These are phyloP conservation scores for Spheniscus mendiculus DNA, from an alignment of 2,113 vertebrate species.

Conservation along the genomic window DNA sequence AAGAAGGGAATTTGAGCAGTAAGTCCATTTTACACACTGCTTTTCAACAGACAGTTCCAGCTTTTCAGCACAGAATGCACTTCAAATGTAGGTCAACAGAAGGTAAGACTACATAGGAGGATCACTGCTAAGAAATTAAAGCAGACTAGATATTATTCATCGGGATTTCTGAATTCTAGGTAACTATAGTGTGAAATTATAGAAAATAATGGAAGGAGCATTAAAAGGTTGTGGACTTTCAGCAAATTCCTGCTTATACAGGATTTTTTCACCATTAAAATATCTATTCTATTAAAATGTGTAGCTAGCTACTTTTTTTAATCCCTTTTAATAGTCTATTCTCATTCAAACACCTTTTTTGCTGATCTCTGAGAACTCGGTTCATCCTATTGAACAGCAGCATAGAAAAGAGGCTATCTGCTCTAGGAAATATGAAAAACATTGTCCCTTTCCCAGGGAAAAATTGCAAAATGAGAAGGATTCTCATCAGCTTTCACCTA, in stretches of 20 bases:
- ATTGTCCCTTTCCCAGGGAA: background rate
- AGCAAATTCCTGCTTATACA: background rate
- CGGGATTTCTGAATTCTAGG: background rate
- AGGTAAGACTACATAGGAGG: background rate
- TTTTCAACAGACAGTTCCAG: background rate
- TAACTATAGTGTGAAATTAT: background rate
- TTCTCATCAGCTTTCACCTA: background rate
- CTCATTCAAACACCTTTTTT: background rate
- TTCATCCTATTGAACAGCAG: background rate
- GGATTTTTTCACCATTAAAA: background rate
- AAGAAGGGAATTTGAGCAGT: background rate
- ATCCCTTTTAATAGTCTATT: background rate
- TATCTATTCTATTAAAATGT: background rate
- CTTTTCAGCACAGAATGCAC: background rate
- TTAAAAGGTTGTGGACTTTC: background rate
- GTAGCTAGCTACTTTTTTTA: background rate
- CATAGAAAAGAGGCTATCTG: background rate
- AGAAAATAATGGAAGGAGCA: background rate
- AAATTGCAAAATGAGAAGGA: background rate
- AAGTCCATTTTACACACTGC: background rate
- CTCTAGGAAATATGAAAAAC: background rate
- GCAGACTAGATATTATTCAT: background rate
- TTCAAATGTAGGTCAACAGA: constrained; percentile 13
- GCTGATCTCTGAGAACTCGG: background rate
- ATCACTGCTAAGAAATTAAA: background rate